A percentile compares a stretch with the other conserved stretches of the same genome.
phyloP scores from a whole-genome alignment of 2,797 vertebrate genomes.

The Phoebastria nigripes region DNA sequence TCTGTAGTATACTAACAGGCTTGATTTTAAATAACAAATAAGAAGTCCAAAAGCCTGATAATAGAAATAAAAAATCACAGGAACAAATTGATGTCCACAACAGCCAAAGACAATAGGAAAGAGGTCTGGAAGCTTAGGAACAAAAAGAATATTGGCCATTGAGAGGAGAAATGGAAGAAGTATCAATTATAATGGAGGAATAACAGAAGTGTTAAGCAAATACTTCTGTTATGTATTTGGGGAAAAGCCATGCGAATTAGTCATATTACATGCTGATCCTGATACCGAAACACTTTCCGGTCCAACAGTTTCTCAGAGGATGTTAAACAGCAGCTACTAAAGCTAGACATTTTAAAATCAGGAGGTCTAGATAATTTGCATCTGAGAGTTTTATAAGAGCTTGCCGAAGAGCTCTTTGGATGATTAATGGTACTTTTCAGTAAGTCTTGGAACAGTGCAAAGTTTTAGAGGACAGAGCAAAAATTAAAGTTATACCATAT shows the following conservation, averaged over 20 bases:
- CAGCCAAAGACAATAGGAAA: not conserved
- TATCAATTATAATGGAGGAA: not conserved
- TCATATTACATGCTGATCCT: not conserved
- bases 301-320: not conserved
- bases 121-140: not conserved
- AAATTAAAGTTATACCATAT: not conserved
- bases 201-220: not conserved
- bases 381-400: not conserved
- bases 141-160: not conserved
- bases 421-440: not conserved
- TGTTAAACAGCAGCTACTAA: constrained; percentile 23
- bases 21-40: not conserved
- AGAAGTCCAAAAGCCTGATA: not conserved
- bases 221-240: not conserved
- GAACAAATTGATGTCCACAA: not conserved
- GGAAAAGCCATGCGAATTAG: not conserved
- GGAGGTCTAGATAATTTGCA: not conserved
- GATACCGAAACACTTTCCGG: not conserved
- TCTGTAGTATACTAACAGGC: not conserved
- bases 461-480: not conserved
- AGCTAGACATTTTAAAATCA: not conserved
- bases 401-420: not conserved
- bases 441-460: not conserved
- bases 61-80: not conserved
- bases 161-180: not conserved